Evolutionary conservation across 2,888 invertebrate species (phyloP).

Genomic region (Meliscaeva auricollis): DNA sequence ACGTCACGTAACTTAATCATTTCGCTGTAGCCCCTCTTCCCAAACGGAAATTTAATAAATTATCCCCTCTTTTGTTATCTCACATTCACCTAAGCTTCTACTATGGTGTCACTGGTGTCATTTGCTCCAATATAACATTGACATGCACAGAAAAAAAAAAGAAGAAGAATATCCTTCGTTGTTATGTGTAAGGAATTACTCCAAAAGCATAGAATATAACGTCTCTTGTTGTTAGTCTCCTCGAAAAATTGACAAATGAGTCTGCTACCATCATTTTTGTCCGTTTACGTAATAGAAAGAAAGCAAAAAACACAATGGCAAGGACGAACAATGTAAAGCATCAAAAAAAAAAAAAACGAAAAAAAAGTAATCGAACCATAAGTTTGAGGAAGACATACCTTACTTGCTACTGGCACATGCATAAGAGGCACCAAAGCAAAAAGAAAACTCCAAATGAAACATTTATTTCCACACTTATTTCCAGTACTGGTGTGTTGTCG

Average conservation of each 20-base stretch:
- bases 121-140: constrained; percentile 53
- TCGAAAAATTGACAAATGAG: constrained; percentile 60
- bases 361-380: constrained; percentile 57
- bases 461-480: constrained; percentile 45
- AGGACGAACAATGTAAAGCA: neutral
- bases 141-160: constrained; percentile 57
- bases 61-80: constrained; percentile 41
- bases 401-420: too few relatives aligned
- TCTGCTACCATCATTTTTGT: constrained; percentile 43
- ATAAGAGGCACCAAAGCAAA: neutral
- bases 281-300: constrained; percentile 23
- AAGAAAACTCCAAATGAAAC: constrained; percentile 37
- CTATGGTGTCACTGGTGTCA: constrained; percentile 30
- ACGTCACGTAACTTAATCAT: constrained; percentile 74
- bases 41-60: constrained; percentile 70
- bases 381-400: constrained; percentile 46
- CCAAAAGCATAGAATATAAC: constrained; percentile 6
- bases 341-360: constrained; percentile 16
- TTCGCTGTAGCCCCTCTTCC: constrained; percentile 17
- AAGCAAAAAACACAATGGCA: neutral
- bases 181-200: constrained; percentile 25
- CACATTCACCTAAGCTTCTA: constrained; percentile 30
- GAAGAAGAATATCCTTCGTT: neutral
- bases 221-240: constrained; percentile 1
- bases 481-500: constrained; percentile 1